phyloP scores from a whole-genome alignment of 2,888 invertebrate species.

The Cerceris ruficornis region DNA sequence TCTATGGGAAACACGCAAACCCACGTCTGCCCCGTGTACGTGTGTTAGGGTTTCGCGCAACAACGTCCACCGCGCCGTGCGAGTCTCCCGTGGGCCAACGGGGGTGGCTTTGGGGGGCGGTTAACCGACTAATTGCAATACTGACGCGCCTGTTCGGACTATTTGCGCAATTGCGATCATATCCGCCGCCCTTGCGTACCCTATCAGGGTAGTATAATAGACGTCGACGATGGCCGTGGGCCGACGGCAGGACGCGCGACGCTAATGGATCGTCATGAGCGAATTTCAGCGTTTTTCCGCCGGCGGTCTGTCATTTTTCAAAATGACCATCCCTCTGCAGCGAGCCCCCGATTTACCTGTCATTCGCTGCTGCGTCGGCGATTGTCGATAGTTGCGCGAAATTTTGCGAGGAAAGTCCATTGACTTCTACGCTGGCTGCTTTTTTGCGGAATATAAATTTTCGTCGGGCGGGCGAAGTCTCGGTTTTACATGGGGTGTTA shows the following conservation, averaged over 20 bases:
- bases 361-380: background rate
- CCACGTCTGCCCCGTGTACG: background rate
- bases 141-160: slow-evolving; percentile 73
- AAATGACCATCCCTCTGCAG: slow-evolving; percentile 4
- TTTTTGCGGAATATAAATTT: too few relatives aligned
- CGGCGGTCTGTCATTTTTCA: slow-evolving; percentile 56
- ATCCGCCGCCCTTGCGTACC: slow-evolving; percentile 62
- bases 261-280: slow-evolving; percentile 61
- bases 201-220: slow-evolving; percentile 45
- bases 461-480: too few relatives aligned
- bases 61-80: slow-evolving; percentile 48
- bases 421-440: too few relatives aligned
- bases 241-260: slow-evolving; percentile 16
- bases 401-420: too few relatives aligned
- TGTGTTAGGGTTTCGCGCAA: slow-evolving; percentile 37
- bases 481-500: too few relatives aligned
- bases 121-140: slow-evolving; percentile 80
- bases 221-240: slow-evolving; percentile 5
- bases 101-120: slow-evolving; percentile 61
- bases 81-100: slow-evolving; percentile 41
- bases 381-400: background rate
- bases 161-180: slow-evolving; percentile 76
- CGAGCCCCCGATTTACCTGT: slow-evolving; percentile 15
- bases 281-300: slow-evolving; percentile 49
- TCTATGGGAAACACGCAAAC: too few relatives aligned